Evolutionary conservation across 1,140 invertebrate species (phyloP).

Genomic region (Eupristina koningsbergeri): DNA sequence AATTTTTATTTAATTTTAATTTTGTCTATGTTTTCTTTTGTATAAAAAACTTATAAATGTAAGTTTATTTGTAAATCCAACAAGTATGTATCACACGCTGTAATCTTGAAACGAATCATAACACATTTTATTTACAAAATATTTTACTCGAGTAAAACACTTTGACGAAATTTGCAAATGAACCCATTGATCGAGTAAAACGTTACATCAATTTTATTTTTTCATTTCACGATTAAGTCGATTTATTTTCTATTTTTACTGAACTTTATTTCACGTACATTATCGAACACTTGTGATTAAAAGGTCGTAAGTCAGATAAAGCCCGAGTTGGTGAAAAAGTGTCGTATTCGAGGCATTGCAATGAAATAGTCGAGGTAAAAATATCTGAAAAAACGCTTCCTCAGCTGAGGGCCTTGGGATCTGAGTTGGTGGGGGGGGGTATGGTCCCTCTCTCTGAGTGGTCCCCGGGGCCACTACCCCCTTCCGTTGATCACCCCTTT

Average conservation of each 20-base stretch:
- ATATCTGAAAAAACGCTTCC: not conserved
- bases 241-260: no score
- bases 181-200: not conserved
- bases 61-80: no score
- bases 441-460: not conserved
- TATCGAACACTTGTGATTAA: no score
- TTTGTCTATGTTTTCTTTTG: no score
- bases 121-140: not conserved
- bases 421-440: not conserved
- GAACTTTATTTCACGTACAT: no score
- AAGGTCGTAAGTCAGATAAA: not conserved
- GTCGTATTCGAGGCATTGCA: not conserved
- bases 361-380: not conserved
- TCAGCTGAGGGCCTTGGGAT: not conserved
- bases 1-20: no score
- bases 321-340: not conserved
- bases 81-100: no score
- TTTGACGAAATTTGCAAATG: not conserved
- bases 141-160: no score
- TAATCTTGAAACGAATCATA: no score
- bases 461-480: slow-evolving; percentile 41
- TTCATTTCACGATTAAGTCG: not conserved
- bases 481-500: slow-evolving; percentile 32
- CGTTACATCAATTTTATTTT: not conserved
- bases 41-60: no score